Base-by-base conservation (phyloP, 1,140 invertebrate species). In the Arion vulgaris region DNA sequence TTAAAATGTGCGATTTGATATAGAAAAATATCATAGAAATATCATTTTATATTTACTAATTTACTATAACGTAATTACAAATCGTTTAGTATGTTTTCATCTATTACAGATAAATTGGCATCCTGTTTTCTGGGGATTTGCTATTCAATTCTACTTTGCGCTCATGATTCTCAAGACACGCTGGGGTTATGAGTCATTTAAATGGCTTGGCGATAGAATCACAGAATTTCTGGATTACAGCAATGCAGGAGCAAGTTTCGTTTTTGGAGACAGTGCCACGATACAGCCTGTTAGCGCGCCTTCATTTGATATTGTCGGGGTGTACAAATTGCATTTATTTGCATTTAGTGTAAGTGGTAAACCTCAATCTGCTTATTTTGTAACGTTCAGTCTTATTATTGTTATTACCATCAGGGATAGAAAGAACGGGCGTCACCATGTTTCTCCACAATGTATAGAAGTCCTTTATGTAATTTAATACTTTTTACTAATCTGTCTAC, bases 61-160 rank as follows among this genome's bases (percentile, higher is more conserved):
- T n/a, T n/a, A n/a, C n/a, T n/a, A n/a, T n/a, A n/a, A n/a, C n/a
- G n/a, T n/a, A n/a, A n/a, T n/a, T n/a, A n/a, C n/a, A n/a, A n/a
- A n/a, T n/a, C n/a, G n/a, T n/a, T n/a, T n/a, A n/a, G n/a, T n/a
- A n/a, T n/a, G n/a, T n/a, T 19, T 19, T 57, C 4, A 57, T n/a
- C 23, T 57, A 75, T 85, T 83, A 28, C 81, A 92, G 92, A 88
- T 92, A 23, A 87, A 89, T 23, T 92, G 92, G 92, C 88, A 91
- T 72, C 88, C 91, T 15, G 90, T 92, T 0, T 85, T 88, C 23
- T 95, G 94, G 89, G 98, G 97, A 0, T 90, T 98, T 17, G 93
- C 95, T 0, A 91, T 98, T 11, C 98, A 99, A 93, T 97, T 98
- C 88, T 71, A 95, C 0, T 95, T 99, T 82, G 98, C 96, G 0